Evolutionary conservation across 2,888 invertebrate genomes (phyloP), one percentile per base, ranked within the genome.

Genomic region (Epiblema foenella): DNA sequence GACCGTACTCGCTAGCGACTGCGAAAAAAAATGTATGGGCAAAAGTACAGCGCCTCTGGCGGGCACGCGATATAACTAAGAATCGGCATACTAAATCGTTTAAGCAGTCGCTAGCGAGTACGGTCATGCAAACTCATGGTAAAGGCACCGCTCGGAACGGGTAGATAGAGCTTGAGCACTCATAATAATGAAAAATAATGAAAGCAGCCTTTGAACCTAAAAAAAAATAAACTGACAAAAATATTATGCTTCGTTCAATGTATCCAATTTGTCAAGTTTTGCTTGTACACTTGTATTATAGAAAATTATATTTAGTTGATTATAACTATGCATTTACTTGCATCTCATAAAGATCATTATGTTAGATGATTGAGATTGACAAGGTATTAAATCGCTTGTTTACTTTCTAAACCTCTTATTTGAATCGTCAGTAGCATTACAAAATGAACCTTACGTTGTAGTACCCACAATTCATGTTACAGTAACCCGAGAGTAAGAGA

Each of bases 311-410:
- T 46, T n/a, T 4, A 46, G 15, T n/a, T 46, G 7, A n/a, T 12
- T 46, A 46, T 46, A 37, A 7, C 8, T 56, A 24, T 46, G 12
- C 15, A 46, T n/a, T 15, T 24, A 46, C n/a, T 49, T 63, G 17
- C 15, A 37, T 15, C 12, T 20, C 49, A 63, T 51, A 17, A 17
- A 46, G 18, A 33, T 51, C 33, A 62, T 62, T 62, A 51, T 29
- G 60, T 24, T 46, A 24, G 18, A 46, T 29, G n/a, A 60, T 60
- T 60, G 46, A 46, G 11, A 60, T 60, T 46, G 46, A 24, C 24
- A 60, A 24, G 59, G 59, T 15, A 59, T 15, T 46, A 60, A 46
- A 29, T 60, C 4, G 18, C 39, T 15, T 3, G n/a, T 0, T 59
- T 29, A 7, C n/a, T 46, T 17, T 17, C n/a, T 3, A 17, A n/a